Conservation (phyloP, 2,113 vertebrate genomes). For the Propithecus coquereli region DNA sequence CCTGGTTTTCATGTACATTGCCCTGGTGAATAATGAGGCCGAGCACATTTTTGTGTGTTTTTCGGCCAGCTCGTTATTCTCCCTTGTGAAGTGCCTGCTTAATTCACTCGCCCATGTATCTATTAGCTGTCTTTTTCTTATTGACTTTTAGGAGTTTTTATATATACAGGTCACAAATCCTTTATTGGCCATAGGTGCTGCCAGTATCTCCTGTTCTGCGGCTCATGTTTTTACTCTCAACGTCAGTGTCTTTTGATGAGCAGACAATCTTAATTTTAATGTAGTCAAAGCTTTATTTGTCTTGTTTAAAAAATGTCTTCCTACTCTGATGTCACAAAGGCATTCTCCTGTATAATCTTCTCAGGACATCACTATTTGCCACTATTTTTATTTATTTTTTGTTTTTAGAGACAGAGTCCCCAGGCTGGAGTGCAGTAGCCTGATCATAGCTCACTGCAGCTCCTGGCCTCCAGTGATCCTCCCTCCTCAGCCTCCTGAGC, state of each 20-base stretch:
- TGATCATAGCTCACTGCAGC: too few species aligned
- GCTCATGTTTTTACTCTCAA: not conserved
- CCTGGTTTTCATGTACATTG: not conserved
- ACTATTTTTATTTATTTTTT: too few species aligned
- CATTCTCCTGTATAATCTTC: not conserved
- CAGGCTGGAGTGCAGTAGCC: too few species aligned
- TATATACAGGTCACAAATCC: not conserved
- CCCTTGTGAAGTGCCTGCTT: not conserved
- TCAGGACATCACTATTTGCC: not conserved
- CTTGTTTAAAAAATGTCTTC: not conserved
- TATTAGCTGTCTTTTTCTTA: not conserved
- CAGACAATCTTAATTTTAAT: not conserved
- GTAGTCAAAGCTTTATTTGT: not conserved
- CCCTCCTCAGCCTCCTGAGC: too few species aligned
- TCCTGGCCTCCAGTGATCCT: too few species aligned
- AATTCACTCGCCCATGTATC: not conserved
- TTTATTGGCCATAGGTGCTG: not conserved
- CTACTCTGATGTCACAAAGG: not conserved
- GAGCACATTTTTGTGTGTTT: not conserved
- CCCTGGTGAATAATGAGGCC: not conserved
- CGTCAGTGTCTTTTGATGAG: not conserved
- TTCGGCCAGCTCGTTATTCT: not conserved
- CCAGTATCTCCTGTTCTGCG: not conserved
- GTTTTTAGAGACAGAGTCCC: too few species aligned
- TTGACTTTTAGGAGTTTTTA: constrained; percentile 10